Evolutionary conservation across 2,113 vertebrate species (phyloP).

Genomic region (Actenoides hombroni): DNA sequence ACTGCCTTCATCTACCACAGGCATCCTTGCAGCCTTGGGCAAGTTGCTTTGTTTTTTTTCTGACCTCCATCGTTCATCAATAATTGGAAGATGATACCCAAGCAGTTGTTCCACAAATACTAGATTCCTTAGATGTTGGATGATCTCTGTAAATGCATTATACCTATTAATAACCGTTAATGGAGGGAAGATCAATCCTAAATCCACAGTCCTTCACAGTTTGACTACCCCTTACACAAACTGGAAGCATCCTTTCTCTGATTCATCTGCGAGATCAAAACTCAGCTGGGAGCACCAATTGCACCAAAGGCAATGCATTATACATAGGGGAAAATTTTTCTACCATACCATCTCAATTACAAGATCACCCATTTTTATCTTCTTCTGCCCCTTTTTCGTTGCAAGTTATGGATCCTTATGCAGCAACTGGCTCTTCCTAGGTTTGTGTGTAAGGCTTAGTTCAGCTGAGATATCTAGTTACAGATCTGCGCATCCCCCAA

Average conservation of each 20-base stretch:
- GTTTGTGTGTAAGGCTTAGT: background rate
- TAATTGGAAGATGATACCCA: background rate
- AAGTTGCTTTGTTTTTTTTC: background rate
- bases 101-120: background rate
- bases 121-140: background rate
- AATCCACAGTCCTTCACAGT: background rate
- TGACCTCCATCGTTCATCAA: accelerated
- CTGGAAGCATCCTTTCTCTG: background rate
- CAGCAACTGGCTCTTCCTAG: background rate
- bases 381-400: background rate
- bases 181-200: background rate
- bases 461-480: background rate
- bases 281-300: background rate
- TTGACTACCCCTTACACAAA: background rate
- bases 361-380: background rate
- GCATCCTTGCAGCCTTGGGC: background rate
- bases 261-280: background rate
- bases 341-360: background rate
- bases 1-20: background rate
- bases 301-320: background rate
- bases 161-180: background rate
- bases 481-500: background rate
- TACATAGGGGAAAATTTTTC: background rate
- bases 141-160: background rate
- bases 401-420: background rate